phyloP scores from a whole-genome alignment of 2,797 vertebrate genomes.

The Gymnopithys bicolor region DNA sequence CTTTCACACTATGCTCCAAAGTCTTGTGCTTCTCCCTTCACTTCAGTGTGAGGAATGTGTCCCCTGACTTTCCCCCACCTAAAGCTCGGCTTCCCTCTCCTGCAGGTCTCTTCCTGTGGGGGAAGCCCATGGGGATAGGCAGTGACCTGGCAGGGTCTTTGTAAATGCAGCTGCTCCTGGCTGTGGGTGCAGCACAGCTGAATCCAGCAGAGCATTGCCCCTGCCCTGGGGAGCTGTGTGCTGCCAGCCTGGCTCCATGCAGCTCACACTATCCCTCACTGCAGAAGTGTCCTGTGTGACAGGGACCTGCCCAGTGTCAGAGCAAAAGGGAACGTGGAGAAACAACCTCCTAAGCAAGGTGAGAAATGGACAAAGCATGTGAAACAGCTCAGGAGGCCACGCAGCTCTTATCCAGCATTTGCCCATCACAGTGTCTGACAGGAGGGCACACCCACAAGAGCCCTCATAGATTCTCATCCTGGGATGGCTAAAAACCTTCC shows the following conservation, averaged over 20 bases:
- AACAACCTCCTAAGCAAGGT: neutral
- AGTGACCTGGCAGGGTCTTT: neutral
- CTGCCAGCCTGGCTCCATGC: neutral
- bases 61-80: fast-evolving
- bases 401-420: neutral
- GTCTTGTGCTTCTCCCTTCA: neutral
- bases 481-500: neutral
- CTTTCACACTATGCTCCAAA: neutral
- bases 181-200: neutral
- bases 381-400: neutral
- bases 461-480: fast-evolving
- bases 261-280: fast-evolving
- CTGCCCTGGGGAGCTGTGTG: neutral
- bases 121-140: neutral
- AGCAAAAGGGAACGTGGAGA: neutral
- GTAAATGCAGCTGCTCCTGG: neutral
- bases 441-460: neutral
- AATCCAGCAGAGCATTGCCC: fast-evolving
- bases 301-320: too few relatives aligned
- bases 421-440: neutral
- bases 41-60: neutral
- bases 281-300: neutral
- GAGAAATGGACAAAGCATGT: fast-evolving
- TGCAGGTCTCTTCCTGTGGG: neutral
- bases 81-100: neutral